Conservation (phyloP, 2,888 invertebrate genomes). For the Tortricodes alternella region DNA sequence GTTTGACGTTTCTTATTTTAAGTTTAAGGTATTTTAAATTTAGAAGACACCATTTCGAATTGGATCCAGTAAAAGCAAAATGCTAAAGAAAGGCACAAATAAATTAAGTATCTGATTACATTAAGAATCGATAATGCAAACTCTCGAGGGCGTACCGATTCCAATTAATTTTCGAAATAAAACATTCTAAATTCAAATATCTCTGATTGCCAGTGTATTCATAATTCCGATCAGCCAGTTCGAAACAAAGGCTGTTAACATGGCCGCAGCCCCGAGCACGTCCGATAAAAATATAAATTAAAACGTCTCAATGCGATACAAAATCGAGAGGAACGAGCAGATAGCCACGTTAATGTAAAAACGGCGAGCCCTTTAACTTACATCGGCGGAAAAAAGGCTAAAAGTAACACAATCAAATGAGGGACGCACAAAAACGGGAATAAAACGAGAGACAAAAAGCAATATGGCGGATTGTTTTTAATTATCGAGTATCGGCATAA, state of each 20-base stretch:
- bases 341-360: constrained; percentile 67
- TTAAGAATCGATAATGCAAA: constrained; percentile 15
- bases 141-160: constrained; percentile 17
- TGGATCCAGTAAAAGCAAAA: background rate
- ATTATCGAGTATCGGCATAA: constrained; percentile 83
- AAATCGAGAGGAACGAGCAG: constrained; percentile 57
- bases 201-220: constrained; percentile 28
- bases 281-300: constrained; percentile 74
- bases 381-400: constrained; percentile 55
- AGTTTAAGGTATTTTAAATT: too few relatives aligned
- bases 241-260: constrained; percentile 34
- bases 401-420: constrained; percentile 80
- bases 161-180: constrained; percentile 21
- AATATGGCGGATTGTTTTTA: constrained; percentile 83
- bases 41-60: too few relatives aligned
- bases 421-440: constrained; percentile 79
- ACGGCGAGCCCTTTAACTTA: constrained; percentile 57
- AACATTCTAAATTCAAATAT: constrained; percentile 29
- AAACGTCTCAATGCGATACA: constrained; percentile 66
- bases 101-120: background rate
- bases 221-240: constrained; percentile 19
- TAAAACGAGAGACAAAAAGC: constrained; percentile 76
- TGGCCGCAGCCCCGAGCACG: constrained; percentile 21
- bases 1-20: too few relatives aligned
- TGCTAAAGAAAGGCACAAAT: background rate